These are phyloP conservation scores for Heliocidaris tuberculata DNA, from an alignment of 35 echinoderm and acorn worm genomes.

Conservation along the genomic window DNA sequence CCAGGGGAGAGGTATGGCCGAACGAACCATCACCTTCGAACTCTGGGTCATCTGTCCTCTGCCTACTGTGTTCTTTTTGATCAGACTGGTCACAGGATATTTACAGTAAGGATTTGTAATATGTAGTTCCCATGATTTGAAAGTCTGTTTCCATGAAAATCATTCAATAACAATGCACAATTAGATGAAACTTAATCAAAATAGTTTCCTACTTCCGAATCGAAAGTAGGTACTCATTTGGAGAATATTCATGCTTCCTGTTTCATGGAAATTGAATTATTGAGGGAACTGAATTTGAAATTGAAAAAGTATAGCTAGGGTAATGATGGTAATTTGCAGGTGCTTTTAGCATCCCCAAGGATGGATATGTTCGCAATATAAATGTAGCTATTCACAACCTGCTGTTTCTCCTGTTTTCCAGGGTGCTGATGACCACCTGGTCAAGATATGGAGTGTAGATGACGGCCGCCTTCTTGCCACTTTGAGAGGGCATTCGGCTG, in stretches of 20 bases:
- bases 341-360: too few species aligned
- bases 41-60: conserved; percentile 88
- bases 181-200: too few species aligned
- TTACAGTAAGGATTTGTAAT: background rate
- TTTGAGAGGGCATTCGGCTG: conserved; percentile 76
- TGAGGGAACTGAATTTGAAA: background rate
- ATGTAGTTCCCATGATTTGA: too few species aligned
- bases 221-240: too few species aligned
- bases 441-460: conserved; percentile 87
- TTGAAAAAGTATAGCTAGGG: background rate
- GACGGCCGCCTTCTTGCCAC: conserved; percentile 81
- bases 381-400: too few species aligned
- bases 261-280: background rate
- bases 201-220: too few species aligned
- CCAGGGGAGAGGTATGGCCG: conserved; percentile 70
- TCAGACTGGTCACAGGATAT: conserved; percentile 64
- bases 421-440: conserved; percentile 95
- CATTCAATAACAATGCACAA: too few species aligned
- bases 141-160: too few species aligned
- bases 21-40: conserved; percentile 68
- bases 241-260: too few species aligned
- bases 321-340: too few species aligned
- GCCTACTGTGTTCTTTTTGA: conserved; percentile 93
- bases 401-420: conserved; percentile 43
- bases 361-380: too few species aligned